These are phyloP conservation scores for Parotocinclus haroldoi DNA, from an alignment of 2,797 vertebrate genomes.

Conservation along the genomic window DNA sequence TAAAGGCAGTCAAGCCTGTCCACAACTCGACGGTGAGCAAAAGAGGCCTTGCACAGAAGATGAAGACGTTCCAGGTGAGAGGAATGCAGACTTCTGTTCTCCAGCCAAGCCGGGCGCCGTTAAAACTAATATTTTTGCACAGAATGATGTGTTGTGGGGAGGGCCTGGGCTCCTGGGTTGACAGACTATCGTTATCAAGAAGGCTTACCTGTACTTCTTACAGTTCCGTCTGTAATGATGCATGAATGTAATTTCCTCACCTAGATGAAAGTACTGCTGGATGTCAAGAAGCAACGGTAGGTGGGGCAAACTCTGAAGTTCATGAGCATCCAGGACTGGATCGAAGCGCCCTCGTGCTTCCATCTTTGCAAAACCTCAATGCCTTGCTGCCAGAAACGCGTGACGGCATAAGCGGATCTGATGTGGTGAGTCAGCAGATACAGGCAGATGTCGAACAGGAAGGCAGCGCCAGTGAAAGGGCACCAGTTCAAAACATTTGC, in stretches of 20 bases:
- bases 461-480: constrained; percentile 43
- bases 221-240: constrained; percentile 41
- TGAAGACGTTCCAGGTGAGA: constrained; percentile 47
- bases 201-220: constrained; percentile 48
- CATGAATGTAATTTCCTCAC: constrained; percentile 45
- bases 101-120: constrained; percentile 39
- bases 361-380: constrained; percentile 38
- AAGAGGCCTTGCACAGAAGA: constrained; percentile 19
- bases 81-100: constrained; percentile 41
- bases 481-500: constrained; percentile 48
- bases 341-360: constrained; percentile 53
- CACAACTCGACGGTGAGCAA: constrained; percentile 26
- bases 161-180: constrained; percentile 33
- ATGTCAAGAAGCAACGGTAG: constrained; percentile 34
- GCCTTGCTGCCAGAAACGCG: constrained; percentile 30
- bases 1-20: constrained; percentile 17
- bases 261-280: constrained; percentile 40
- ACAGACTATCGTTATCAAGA: constrained; percentile 44
- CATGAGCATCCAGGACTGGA: constrained; percentile 28
- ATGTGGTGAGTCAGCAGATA: constrained; percentile 39
- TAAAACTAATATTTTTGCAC: constrained; percentile 46
- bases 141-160: constrained; percentile 40
- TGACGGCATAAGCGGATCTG: constrained; percentile 42
- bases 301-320: constrained; percentile 23
- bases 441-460: constrained; percentile 33